Conservation (phyloP, 2,888 invertebrate genomes). For the Pandemis heparana region DNA sequence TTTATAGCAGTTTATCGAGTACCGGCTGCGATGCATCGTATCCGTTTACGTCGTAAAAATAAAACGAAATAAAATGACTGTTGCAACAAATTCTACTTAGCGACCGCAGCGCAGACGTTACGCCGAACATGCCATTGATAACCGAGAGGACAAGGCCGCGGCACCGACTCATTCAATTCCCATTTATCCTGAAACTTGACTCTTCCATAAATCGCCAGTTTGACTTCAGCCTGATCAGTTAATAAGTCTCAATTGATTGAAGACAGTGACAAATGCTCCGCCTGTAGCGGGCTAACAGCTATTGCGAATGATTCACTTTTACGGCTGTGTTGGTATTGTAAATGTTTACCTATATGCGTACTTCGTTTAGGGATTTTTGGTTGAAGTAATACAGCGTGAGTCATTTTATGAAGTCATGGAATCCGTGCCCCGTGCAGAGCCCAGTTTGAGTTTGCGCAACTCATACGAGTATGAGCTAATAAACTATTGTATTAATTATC, state of each 20-base stretch:
- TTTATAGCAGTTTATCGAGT: slow-evolving; percentile 10
- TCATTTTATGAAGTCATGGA: slow-evolving; percentile 64
- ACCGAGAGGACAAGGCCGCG: slow-evolving; percentile 13
- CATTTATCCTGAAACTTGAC: slow-evolving; percentile 41
- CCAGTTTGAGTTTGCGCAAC: slow-evolving; percentile 56
- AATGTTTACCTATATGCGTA: slow-evolving; percentile 58
- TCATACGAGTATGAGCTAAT: slow-evolving; percentile 46
- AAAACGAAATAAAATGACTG: slow-evolving; percentile 8
- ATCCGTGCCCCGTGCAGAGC: slow-evolving; percentile 38
- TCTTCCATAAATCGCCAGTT: slow-evolving; percentile 59
- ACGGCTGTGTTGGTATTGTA: slow-evolving; percentile 53
- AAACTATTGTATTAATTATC: slow-evolving; percentile 54
- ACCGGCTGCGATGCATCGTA: slow-evolving; percentile 2
- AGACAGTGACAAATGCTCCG: slow-evolving; percentile 47
- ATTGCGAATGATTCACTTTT: slow-evolving; percentile 58
- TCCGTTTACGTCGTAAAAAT: not conserved
- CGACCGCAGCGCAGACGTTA: slow-evolving; percentile 21
- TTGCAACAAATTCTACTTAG: slow-evolving; percentile 17
- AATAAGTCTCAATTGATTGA: slow-evolving; percentile 71
- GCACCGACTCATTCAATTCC: slow-evolving; percentile 26
- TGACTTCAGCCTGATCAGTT: slow-evolving; percentile 64
- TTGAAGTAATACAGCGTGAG: slow-evolving; percentile 54
- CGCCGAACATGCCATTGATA: slow-evolving; percentile 18
- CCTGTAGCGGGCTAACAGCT: slow-evolving; percentile 30
- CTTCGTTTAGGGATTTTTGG: slow-evolving; percentile 56